phyloP scores from a whole-genome alignment of 2,113 vertebrate genomes.

The Boulengeromyrus knoepffleri region DNA sequence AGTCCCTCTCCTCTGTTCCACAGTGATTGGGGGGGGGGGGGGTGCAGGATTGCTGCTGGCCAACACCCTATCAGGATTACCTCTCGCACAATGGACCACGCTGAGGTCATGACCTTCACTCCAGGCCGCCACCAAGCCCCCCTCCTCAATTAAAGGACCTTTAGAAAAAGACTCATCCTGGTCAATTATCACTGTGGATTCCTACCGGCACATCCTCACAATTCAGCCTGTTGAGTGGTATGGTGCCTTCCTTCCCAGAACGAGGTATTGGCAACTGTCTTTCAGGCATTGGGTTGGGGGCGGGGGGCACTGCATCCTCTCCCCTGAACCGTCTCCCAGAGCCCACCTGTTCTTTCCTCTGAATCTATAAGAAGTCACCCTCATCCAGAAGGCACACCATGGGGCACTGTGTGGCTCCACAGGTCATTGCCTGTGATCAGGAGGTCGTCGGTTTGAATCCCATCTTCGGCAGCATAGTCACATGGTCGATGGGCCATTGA shows the following conservation, averaged over 20 bases:
- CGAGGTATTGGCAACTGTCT: neutral
- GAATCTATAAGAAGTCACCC: neutral
- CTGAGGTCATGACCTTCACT: slow-evolving; percentile 7
- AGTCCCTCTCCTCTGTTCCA: neutral
- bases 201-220: neutral
- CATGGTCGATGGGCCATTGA: neutral
- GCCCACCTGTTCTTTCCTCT: neutral
- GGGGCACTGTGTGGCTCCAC: neutral
- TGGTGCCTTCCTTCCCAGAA: neutral
- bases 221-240: neutral
- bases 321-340: neutral
- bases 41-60: neutral
- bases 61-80: slow-evolving; percentile 4
- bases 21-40: neutral
- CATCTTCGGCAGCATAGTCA: neutral
- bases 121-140: neutral
- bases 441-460: neutral
- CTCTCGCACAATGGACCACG: neutral
- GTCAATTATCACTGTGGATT: slow-evolving; percentile 16
- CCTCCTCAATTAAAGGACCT: slow-evolving; percentile 13
- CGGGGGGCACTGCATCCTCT: neutral
- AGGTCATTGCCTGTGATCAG: neutral
- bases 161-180: slow-evolving; percentile 8
- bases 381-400: neutral
- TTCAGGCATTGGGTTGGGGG: neutral